phyloP scores from a whole-genome alignment of 2,888 invertebrate species.

The Dasypolia templi region DNA sequence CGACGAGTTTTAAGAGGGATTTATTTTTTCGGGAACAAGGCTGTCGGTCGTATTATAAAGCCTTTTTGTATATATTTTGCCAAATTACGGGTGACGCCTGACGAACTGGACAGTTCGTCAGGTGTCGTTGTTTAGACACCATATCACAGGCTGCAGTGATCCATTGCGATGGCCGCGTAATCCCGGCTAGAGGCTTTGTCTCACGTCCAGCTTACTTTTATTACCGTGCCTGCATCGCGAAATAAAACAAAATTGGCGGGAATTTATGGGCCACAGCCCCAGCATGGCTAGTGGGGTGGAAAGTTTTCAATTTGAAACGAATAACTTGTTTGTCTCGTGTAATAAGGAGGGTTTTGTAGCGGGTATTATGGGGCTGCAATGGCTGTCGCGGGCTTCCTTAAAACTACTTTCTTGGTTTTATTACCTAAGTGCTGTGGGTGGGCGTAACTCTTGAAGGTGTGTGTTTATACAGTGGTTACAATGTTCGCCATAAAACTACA shows the following conservation, averaged over 20 bases:
- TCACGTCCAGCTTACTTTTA: constrained; percentile 91
- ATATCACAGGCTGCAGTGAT: constrained; percentile 87
- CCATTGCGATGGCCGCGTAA: constrained; percentile 88
- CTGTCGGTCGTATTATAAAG: constrained; percentile 62
- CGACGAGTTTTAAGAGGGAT: constrained; percentile 74
- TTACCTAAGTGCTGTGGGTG: constrained; percentile 86
- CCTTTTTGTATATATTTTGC: constrained; percentile 57
- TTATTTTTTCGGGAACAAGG: constrained; percentile 70
- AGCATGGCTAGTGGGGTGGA: constrained; percentile 89
- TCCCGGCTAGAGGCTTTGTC: constrained; percentile 88
- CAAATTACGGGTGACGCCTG: too few species aligned
- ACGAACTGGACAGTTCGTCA: constrained; percentile 82
- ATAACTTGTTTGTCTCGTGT: constrained; percentile 89
- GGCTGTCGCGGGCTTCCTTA: constrained; percentile 88
- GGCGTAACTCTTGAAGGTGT: constrained; percentile 76
- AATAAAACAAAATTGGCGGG: constrained; percentile 91
- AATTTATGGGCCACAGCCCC: constrained; percentile 89
- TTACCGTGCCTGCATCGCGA: constrained; percentile 89
- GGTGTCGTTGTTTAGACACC: constrained; percentile 85
- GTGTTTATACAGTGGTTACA: constrained; percentile 68
- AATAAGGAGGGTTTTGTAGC: constrained; percentile 88
- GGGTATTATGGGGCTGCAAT: constrained; percentile 87
- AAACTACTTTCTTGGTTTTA: constrained; percentile 90
- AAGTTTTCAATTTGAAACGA: constrained; percentile 91
- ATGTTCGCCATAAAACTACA: constrained; percentile 65